phyloP scores from a whole-genome alignment of 2,113 vertebrate species.

The Paracanthobrama guichenoti region DNA sequence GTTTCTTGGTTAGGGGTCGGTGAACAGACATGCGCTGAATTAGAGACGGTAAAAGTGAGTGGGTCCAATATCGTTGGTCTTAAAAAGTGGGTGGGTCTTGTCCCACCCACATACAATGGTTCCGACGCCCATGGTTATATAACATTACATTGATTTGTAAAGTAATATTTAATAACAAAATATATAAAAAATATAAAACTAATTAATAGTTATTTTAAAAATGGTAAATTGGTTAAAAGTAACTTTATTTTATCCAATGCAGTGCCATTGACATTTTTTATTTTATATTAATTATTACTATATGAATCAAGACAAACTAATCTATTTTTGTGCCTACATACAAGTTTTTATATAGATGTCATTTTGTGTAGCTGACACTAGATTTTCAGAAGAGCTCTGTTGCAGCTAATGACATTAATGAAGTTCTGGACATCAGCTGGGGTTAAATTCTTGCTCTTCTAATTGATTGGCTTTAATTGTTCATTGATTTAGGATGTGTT shows the following conservation, averaged over 20 bases:
- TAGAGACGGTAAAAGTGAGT: too few relatives aligned
- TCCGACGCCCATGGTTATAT: too few relatives aligned
- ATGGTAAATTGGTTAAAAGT: too few relatives aligned
- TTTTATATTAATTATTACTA: neutral
- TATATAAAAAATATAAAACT: neutral
- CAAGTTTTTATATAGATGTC: neutral
- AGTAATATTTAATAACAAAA: neutral
- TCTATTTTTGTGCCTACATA: neutral
- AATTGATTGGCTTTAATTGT: slow-evolving; percentile 33
- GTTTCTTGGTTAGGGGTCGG: too few relatives aligned
- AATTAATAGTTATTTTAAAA: too few relatives aligned
- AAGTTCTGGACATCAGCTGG: slow-evolving; percentile 3
- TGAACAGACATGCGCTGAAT: too few relatives aligned
- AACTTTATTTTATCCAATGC: neutral
- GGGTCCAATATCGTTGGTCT: too few relatives aligned
- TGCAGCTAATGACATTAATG: slow-evolving; percentile 21
- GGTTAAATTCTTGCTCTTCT: neutral
- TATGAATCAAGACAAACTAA: neutral
- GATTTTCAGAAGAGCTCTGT: slow-evolving; percentile 14
- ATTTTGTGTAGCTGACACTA: neutral
- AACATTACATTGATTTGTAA: neutral
- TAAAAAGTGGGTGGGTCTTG: too few relatives aligned
- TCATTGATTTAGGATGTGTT: slow-evolving; percentile 17
- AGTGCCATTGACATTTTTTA: neutral
- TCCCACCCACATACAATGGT: too few relatives aligned